Evolutionary conservation across 2,113 vertebrate genomes (phyloP).

Genomic region (Ibidorhyncha struthersii): DNA sequence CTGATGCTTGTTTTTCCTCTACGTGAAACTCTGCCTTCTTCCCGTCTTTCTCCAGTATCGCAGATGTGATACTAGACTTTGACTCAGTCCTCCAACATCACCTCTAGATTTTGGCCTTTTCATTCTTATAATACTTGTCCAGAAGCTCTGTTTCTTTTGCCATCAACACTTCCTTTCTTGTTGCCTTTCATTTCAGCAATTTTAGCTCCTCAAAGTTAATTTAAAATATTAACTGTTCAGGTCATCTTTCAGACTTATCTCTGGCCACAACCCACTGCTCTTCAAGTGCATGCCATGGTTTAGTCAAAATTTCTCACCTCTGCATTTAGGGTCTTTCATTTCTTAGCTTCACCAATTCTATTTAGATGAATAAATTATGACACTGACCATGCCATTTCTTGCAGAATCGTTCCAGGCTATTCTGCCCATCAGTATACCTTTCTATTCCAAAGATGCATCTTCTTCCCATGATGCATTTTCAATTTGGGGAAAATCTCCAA

Average conservation of each 20-base stretch:
- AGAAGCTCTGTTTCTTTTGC: neutral
- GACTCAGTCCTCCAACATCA: neutral
- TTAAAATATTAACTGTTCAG: neutral
- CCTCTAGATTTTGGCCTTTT: neutral
- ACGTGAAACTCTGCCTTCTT: neutral
- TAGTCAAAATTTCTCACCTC: neutral
- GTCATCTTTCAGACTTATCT: neutral
- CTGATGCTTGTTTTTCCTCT: neutral
- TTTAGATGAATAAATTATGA: neutral
- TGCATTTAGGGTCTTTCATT: neutral
- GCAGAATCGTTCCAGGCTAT: neutral
- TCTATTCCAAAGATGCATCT: neutral
- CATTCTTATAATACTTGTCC: neutral
- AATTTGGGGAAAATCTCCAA: neutral
- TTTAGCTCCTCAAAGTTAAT: neutral
- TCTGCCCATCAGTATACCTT: neutral
- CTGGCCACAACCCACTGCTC: neutral
- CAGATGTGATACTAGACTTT: neutral
- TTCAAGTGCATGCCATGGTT: neutral
- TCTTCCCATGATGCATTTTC: neutral
- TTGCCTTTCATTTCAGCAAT: neutral
- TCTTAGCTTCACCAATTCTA: neutral
- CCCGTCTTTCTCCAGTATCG: neutral
- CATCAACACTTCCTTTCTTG: neutral
- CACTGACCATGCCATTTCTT: neutral